Evolutionary conservation across 1,140 invertebrate species (phyloP).

Genomic region (Papilio glaucus): DNA sequence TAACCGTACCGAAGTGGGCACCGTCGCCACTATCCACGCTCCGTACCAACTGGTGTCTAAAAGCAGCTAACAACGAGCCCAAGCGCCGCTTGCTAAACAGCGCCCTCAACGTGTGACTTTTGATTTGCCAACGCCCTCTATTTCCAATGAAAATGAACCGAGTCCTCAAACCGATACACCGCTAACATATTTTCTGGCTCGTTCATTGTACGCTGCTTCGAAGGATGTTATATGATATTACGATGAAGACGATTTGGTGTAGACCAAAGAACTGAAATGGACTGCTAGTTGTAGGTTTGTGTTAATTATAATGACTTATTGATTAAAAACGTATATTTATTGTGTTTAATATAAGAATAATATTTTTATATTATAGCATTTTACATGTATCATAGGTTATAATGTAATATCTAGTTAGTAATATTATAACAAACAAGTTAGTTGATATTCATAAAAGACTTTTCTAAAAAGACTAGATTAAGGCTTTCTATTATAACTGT

Average conservation of each 20-base stretch:
- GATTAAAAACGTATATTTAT: background rate
- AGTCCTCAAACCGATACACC: constrained; percentile 38
- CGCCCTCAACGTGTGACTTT: constrained; percentile 48
- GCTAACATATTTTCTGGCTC: constrained; percentile 46
- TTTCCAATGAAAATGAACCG: constrained; percentile 36
- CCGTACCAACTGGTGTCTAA: constrained; percentile 69
- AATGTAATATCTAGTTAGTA: background rate
- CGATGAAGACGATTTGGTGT: constrained; percentile 34
- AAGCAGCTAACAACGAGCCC: constrained; percentile 69
- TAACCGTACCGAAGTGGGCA: constrained; percentile 64
- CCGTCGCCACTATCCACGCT: constrained; percentile 73
- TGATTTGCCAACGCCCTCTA: constrained; percentile 44
- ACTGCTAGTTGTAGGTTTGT: constrained; percentile 18
- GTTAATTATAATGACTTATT: constrained; percentile 22
- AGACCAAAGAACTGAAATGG: constrained; percentile 39
- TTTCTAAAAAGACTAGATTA: constrained; percentile 17
- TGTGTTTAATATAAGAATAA: constrained; percentile 32
- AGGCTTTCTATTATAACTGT: constrained; percentile 11
- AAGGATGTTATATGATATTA: constrained; percentile 39
- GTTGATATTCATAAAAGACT: constrained; percentile 27
- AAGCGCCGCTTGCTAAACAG: constrained; percentile 46
- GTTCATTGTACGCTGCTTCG: constrained; percentile 2
- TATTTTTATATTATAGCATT: constrained; percentile 37
- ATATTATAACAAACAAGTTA: background rate
- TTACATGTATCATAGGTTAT: constrained; percentile 28